Evolutionary conservation across 2,113 vertebrate species (phyloP).

Genomic region (Parus major): DNA sequence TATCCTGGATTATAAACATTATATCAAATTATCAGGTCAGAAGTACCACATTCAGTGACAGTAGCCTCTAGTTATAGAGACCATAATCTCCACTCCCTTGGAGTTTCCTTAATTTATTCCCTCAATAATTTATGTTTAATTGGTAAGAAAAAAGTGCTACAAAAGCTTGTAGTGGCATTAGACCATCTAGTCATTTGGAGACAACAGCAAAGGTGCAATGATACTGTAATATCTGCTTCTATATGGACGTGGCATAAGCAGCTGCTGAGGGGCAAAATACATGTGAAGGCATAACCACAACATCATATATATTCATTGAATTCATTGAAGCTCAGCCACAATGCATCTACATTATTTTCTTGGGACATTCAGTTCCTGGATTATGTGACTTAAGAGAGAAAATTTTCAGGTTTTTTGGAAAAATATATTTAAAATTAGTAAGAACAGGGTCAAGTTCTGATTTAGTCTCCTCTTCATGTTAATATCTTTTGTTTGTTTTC

Average conservation of each 20-base stretch:
- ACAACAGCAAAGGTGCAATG: background rate
- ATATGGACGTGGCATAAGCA: background rate
- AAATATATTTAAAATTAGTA: background rate
- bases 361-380: background rate
- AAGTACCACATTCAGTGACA: background rate
- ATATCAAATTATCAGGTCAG: background rate
- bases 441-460: background rate
- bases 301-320: background rate
- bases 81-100: rapidly evolving
- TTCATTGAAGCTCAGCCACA: background rate
- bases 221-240: background rate
- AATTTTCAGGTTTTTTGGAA: background rate
- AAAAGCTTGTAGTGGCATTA: background rate
- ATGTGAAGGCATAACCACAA: background rate
- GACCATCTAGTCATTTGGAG: background rate
- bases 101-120: background rate
- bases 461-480: background rate
- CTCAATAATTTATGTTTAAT: background rate
- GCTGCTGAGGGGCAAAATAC: background rate
- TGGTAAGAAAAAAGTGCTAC: background rate
- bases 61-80: background rate
- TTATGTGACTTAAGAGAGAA: background rate
- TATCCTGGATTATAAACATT: background rate
- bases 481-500: background rate
- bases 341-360: background rate